phyloP scores from a whole-genome alignment of 2,797 vertebrate species.

The Vireo griseus region DNA sequence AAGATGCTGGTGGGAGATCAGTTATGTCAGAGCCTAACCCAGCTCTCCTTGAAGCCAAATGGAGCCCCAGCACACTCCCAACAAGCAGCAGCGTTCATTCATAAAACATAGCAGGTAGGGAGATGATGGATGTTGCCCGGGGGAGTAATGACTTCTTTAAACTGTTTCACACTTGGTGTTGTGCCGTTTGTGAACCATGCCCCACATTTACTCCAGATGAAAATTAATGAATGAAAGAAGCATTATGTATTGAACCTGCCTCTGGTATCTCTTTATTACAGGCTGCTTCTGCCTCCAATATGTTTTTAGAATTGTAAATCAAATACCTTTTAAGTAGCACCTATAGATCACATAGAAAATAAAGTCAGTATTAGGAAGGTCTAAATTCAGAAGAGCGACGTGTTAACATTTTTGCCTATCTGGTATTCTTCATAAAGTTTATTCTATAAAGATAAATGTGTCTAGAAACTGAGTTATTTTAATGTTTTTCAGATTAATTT shows the following conservation, averaged over 20 bases:
- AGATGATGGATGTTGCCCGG: neutral
- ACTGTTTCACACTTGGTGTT: neutral
- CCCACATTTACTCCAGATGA: neutral
- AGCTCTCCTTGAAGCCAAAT: neutral
- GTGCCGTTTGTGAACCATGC: neutral
- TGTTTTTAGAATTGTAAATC: conserved; percentile 26
- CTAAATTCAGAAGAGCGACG: conserved; percentile 19
- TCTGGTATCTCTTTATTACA: neutral
- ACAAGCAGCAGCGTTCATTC: neutral
- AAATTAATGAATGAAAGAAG: neutral
- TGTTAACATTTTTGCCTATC: conserved; percentile 25
- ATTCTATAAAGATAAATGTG: conserved; percentile 4
- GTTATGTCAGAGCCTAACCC: neutral
- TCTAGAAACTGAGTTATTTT: conserved; percentile 6
- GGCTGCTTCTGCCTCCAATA: neutral
- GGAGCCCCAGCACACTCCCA: neutral
- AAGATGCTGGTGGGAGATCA: neutral
- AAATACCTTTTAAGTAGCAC: conserved; percentile 13
- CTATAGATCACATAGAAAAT: conserved; percentile 31
- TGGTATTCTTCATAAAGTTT: neutral
- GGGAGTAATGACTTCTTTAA: neutral
- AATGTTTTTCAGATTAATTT: neutral
- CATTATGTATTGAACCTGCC: neutral
- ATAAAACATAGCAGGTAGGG: neutral
- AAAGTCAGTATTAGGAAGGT: conserved; percentile 16